phyloP scores from a whole-genome alignment of 2,888 invertebrate genomes.

The Cylindroiulus punctatus region DNA sequence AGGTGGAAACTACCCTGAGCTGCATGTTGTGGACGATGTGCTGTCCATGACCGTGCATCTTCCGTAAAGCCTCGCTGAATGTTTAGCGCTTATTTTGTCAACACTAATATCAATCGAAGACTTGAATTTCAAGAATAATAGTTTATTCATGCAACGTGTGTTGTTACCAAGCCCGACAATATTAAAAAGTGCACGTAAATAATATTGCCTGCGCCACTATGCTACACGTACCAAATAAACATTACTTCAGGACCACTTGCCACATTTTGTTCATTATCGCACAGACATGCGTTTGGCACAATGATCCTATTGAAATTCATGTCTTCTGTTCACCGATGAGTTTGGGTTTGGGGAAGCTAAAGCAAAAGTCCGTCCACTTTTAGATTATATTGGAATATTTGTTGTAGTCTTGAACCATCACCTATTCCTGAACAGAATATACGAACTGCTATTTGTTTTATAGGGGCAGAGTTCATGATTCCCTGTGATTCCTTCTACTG shows the following conservation, averaged over 20 bases:
- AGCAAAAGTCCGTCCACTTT: background rate
- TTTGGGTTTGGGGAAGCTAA: background rate
- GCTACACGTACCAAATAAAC: too few species aligned
- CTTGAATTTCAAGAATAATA: too few species aligned
- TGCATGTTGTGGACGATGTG: background rate
- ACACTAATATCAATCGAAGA: background rate
- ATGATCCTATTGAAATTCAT: too few species aligned
- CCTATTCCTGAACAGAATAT: background rate
- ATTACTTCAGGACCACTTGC: too few species aligned
- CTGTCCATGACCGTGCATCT: background rate
- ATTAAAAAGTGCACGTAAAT: too few species aligned
- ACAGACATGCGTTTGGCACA: too few species aligned
- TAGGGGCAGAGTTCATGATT: constrained; percentile 64
- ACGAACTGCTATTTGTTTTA: constrained; percentile 49
- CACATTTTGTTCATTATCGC: too few species aligned
- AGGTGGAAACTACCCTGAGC: constrained; percentile 26
- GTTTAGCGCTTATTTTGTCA: background rate
- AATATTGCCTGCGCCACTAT: too few species aligned
- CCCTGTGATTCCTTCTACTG: constrained; percentile 63
- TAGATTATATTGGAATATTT: background rate
- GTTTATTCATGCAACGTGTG: too few species aligned
- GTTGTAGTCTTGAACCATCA: background rate
- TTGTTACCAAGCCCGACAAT: too few species aligned
- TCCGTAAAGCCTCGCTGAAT: background rate
- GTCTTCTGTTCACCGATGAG: too few species aligned